These are phyloP conservation scores for Archivesica marissinica DNA, from an alignment of 1,140 invertebrate genomes.

Conservation along the genomic window DNA sequence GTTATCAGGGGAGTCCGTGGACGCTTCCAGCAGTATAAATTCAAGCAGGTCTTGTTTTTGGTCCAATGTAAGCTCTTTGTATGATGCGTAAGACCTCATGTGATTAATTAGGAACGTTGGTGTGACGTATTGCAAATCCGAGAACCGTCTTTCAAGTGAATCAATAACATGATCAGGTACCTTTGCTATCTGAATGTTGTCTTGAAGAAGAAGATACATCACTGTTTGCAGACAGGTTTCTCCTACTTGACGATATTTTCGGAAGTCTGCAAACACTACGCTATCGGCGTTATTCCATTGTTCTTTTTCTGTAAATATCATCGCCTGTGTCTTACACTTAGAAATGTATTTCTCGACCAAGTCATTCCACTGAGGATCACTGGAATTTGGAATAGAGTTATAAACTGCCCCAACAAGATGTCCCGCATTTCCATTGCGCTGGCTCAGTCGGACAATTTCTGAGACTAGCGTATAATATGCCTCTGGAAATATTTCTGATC, in stretches of 20 bases:
- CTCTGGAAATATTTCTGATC: slow-evolving; percentile 65
- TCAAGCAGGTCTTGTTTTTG: slow-evolving; percentile 7
- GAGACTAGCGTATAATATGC: slow-evolving; percentile 56
- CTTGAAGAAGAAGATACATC: not conserved
- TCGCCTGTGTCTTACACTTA: not conserved
- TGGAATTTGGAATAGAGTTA: not conserved
- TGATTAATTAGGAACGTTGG: not conserved
- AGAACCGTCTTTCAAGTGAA: not conserved
- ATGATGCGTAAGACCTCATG: not conserved
- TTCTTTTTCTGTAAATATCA: not conserved
- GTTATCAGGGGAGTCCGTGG: not conserved
- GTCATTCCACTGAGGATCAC: not conserved
- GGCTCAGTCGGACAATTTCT: not conserved
- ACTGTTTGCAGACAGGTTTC: not conserved
- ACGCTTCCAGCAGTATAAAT: not conserved
- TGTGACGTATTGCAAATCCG: not conserved
- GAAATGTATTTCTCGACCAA: not conserved
- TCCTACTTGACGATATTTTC: not conserved
- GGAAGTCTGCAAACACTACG: not conserved
- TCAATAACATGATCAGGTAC: not conserved
- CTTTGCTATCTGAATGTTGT: not conserved
- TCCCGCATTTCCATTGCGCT: not conserved
- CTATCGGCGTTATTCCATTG: not conserved
- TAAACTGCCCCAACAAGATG: not conserved
- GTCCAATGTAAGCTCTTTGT: not conserved